Base-by-base conservation (phyloP, 2,113 vertebrate genomes). In the Cathartes aura region DNA sequence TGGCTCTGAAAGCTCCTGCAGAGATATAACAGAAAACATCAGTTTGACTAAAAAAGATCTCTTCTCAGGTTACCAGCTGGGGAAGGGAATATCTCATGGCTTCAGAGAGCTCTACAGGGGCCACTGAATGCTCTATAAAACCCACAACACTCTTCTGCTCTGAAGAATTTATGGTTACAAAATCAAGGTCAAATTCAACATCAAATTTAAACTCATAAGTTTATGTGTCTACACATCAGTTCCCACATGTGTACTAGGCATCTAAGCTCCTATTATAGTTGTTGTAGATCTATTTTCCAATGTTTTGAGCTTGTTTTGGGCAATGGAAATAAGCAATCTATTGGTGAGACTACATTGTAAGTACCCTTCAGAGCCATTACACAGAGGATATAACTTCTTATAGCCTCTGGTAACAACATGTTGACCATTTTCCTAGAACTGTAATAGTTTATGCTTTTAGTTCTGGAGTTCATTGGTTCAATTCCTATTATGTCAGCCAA, bases 161-260 rank as follows among this genome's bases (percentile, higher is more conserved):
- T 66, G 17, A 76, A 81, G 50, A 76, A 53, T 52, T 73, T 29
- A 14, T 9, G 52, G 12, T 58, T 73, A 30, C 13, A 87, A 82
- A 90, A 87, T 74, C n/a, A 58, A 42, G 24, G 50, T 75, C 12
- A 67, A 75, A 91, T 87, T 55, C 68, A 74, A 8, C 11, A 27
- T 42, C 4, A 11, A 22, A 56, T 83, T 96, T 48, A 78, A 66
- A 82, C 17, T 55, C 23, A 1, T 19, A 78, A 55, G 5, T 87
- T 45, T 70, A 11, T 6, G 0, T 32, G 7, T 38, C 56, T 32
- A 18, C 1, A 1, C 3, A 1, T 29, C 55, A 84, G 15, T 62
- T 74, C 38, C 32, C 7, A 74, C 2, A 12, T 58, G 14, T 36
- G 2, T 19, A 9, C 1, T 40, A 82, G 10, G 11, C 22, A 53